These are phyloP conservation scores for Tachystola acroxantha DNA, from an alignment of 2,888 invertebrate genomes.

Conservation along the genomic window DNA sequence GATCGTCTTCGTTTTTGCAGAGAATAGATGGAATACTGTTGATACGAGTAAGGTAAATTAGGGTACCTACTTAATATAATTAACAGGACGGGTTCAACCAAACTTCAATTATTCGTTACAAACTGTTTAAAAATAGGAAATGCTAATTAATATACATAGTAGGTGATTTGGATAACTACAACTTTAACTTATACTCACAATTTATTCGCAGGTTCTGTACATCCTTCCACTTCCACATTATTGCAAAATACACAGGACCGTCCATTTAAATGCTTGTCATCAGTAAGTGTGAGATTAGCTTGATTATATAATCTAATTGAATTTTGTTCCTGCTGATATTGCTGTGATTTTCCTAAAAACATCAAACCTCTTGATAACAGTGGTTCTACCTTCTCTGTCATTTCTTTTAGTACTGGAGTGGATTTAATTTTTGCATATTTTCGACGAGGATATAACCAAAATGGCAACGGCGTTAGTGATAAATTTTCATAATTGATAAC, in stretches of 20 bases:
- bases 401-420: slow-evolving; percentile 8
- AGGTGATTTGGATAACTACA: too few species aligned
- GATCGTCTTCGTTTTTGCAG: slow-evolving; percentile 43
- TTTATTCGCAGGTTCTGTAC: slow-evolving; percentile 43
- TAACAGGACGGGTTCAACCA: too few species aligned
- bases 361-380: slow-evolving; percentile 25
- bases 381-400: slow-evolving; percentile 18
- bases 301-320: slow-evolving; percentile 7
- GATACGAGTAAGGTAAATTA: slow-evolving; percentile 16
- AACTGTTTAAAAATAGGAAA: too few species aligned
- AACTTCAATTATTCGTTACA: too few species aligned
- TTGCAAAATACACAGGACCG: slow-evolving; percentile 52
- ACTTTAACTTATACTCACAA: slow-evolving; percentile 40
- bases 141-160: too few species aligned
- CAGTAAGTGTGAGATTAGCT: neutral
- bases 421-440: slow-evolving; percentile 15
- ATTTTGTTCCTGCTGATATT: slow-evolving; percentile 4
- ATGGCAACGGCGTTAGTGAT: slow-evolving; percentile 20
- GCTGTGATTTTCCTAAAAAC: slow-evolving; percentile 19
- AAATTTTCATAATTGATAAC: slow-evolving; percentile 23
- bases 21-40: slow-evolving; percentile 42
- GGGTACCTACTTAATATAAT: too few species aligned
- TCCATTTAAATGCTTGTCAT: slow-evolving; percentile 16
- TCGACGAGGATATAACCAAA: slow-evolving; percentile 17
- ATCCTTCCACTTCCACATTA: slow-evolving; percentile 40